phyloP scores from a whole-genome alignment of 2,113 vertebrate genomes.

The Ptilonorhynchus violaceus region DNA sequence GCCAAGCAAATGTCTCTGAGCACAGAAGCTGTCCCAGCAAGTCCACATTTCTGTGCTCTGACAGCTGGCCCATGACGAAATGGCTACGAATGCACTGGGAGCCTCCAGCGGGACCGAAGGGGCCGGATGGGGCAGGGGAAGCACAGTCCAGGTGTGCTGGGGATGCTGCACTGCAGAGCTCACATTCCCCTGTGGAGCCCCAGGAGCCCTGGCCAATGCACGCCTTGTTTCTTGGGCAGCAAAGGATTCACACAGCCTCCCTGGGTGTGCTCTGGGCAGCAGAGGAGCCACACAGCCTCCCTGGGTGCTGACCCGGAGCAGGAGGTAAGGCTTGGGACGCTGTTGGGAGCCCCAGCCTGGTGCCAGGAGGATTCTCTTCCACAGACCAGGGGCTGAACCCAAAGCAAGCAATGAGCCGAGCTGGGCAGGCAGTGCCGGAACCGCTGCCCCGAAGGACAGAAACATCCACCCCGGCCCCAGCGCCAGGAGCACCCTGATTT shows the following conservation, averaged over 20 bases:
- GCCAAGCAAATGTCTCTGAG: constrained; percentile 10
- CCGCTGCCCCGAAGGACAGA: not conserved
- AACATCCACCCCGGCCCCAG: not conserved
- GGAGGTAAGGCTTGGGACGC: not conserved
- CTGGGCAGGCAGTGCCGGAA: not conserved
- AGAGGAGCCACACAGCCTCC: rapidly evolving
- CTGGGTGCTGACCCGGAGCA: not conserved
- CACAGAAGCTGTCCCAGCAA: constrained; percentile 20
- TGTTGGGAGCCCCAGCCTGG: not conserved
- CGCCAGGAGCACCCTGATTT: not conserved
- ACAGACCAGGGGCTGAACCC: not conserved
- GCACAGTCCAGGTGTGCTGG: not conserved
- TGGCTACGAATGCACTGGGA: constrained; percentile 49
- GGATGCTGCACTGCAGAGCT: not conserved
- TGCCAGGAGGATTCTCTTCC: not conserved
- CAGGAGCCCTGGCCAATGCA: not conserved
- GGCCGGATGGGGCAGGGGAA: not conserved
- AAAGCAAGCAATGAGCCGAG: not conserved
- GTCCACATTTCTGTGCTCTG: constrained; percentile 59
- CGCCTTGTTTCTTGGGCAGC: not conserved
- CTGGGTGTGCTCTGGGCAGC: not conserved
- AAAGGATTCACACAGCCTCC: not conserved
- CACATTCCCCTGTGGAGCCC: not conserved
- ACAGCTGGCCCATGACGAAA: constrained; percentile 69
- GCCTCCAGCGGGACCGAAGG: constrained; percentile 50